Evolutionary conservation across 2,113 vertebrate species (phyloP).

Genomic region (Campylomormyrus tamandua): DNA sequence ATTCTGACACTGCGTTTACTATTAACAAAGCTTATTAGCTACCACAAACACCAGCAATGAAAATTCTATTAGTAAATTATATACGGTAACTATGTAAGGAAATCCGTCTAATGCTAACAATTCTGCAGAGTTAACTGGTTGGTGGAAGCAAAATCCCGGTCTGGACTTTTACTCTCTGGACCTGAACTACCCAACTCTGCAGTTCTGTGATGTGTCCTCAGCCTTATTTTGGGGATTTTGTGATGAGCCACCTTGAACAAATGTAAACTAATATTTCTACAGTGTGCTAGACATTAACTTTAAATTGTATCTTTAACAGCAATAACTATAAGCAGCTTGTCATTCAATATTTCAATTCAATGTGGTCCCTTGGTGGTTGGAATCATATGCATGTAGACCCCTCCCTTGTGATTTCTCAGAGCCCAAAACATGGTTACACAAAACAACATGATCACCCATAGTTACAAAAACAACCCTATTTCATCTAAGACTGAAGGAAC

Average conservation of each 20-base stretch:
- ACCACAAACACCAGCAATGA: not conserved
- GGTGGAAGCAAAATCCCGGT: no score
- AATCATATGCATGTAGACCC: not conserved
- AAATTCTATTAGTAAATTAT: not conserved
- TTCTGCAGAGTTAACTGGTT: not conserved
- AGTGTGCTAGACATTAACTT: not conserved
- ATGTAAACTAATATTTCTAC: not conserved
- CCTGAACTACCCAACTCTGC: no score
- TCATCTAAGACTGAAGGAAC: not conserved
- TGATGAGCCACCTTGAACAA: not conserved
- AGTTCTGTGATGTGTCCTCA: not conserved
- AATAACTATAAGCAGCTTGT: not conserved
- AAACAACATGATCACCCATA: not conserved
- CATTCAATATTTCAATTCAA: not conserved
- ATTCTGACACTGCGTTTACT: not conserved
- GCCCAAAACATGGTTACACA: not conserved
- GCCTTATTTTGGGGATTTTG: not conserved
- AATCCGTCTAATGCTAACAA: not conserved
- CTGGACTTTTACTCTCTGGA: no score
- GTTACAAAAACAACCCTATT: not conserved
- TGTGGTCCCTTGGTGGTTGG: not conserved
- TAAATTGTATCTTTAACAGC: not conserved
- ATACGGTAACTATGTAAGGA: not conserved
- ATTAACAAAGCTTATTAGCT: not conserved
- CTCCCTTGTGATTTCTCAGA: not conserved